Percentiles rank a stretch among this genome's conserved stretches.
Conservation (phyloP, 2,888 invertebrate species). For the Drosophila mayaguana region DNA sequence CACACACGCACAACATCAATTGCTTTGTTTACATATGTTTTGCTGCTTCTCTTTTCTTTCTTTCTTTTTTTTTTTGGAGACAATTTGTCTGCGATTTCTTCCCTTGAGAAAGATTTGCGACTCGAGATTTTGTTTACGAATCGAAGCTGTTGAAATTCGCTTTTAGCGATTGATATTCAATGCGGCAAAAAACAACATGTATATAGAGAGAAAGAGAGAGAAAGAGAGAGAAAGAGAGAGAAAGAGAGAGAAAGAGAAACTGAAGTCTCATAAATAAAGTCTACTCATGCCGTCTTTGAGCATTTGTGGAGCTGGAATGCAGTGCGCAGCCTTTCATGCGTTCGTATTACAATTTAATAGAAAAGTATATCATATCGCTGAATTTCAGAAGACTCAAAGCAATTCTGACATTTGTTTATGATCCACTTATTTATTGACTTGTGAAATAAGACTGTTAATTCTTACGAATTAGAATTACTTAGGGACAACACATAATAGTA, state of each 20-base stretch:
- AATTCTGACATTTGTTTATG: background rate
- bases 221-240: too few species aligned
- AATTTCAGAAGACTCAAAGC: background rate
- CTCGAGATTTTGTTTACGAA: conserved; percentile 45
- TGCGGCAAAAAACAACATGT: too few species aligned
- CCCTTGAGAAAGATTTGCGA: conserved; percentile 3
- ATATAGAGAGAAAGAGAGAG: too few species aligned
- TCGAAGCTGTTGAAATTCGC: conserved; percentile 24
- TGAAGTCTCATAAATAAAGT: conserved; percentile 35
- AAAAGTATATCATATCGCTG: background rate
- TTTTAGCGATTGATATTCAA: background rate
- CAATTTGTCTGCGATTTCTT: conserved; percentile 66
- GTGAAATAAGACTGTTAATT: too few species aligned
- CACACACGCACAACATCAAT: conserved; percentile 23
- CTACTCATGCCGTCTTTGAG: conserved; percentile 20
- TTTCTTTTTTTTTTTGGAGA: conserved; percentile 48
- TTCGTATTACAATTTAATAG: conserved; percentile 6
- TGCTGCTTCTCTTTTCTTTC: background rate
- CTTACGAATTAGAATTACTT: too few species aligned
- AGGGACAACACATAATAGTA: background rate
- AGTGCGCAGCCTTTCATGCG: background rate
- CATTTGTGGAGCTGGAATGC: conserved; percentile 5
- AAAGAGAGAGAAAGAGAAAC: background rate
- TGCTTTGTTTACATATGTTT: conserved; percentile 25
- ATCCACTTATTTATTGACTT: background rate